phyloP scores from a whole-genome alignment of 1,140 invertebrate species.

The Rhagoletis pomonella region DNA sequence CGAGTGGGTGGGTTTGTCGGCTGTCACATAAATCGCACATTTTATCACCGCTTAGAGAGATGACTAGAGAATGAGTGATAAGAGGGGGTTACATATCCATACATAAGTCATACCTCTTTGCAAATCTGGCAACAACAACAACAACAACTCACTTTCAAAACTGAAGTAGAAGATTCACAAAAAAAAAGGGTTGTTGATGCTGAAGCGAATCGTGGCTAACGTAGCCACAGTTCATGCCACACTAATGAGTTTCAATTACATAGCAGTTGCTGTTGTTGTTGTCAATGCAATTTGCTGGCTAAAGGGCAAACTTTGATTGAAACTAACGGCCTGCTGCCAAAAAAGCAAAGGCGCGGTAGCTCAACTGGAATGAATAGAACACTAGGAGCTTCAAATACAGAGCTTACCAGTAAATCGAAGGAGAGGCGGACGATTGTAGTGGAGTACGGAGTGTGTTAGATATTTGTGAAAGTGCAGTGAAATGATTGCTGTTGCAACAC shows the following conservation, averaged over 20 bases:
- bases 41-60: slow-evolving; percentile 43
- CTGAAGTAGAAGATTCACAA: not conserved
- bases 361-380: slow-evolving; percentile 40
- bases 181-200: slow-evolving; percentile 26
- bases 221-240: slow-evolving; percentile 28
- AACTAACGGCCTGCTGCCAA: slow-evolving; percentile 65
- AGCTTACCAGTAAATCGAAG: too few species aligned
- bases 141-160: not conserved
- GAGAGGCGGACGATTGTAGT: too few species aligned
- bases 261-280: slow-evolving; percentile 65
- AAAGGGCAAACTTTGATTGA: slow-evolving; percentile 69
- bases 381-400: not conserved
- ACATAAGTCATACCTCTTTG: not conserved
- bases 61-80: slow-evolving; percentile 6
- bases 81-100: not conserved
- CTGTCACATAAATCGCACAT: slow-evolving; percentile 41
- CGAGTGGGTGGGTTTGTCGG: not conserved
- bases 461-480: slow-evolving; percentile 45
- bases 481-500: slow-evolving; percentile 56
- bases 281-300: slow-evolving; percentile 65
- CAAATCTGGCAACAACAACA: not conserved
- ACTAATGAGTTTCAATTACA: slow-evolving; percentile 73
- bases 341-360: slow-evolving; percentile 12
- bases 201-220: not conserved
- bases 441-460: slow-evolving; percentile 52